Conservation (phyloP, 2,113 vertebrate genomes). For the Hydrolagus affinis region DNA sequence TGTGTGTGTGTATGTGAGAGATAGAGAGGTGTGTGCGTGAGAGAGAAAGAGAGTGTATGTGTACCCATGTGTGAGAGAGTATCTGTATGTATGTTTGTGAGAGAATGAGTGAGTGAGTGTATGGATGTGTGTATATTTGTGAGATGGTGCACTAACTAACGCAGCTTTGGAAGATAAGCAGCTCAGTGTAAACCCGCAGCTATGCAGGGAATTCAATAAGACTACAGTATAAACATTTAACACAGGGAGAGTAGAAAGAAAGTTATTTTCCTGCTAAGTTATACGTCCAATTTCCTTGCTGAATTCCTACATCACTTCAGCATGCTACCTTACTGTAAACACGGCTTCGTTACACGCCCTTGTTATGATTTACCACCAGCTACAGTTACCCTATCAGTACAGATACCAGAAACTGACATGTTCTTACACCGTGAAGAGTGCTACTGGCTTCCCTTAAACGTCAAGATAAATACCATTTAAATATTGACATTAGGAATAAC, state of each 20-base stretch:
- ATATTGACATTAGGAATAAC: background rate
- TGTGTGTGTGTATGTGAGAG: background rate
- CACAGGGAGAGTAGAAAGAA: background rate
- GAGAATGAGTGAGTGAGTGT: too few relatives aligned
- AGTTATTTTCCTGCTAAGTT: background rate
- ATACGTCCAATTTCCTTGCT: background rate
- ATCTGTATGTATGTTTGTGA: background rate
- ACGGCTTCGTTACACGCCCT: background rate
- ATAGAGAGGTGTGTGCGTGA: too few relatives aligned
- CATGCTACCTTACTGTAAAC: background rate
- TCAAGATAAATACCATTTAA: slow-evolving; percentile 16
- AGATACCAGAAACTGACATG: background rate
- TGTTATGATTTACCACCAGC: background rate
- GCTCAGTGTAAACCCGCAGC: too few relatives aligned
- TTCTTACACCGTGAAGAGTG: background rate
- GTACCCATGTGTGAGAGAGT: background rate
- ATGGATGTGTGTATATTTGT: background rate
- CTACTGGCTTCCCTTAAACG: slow-evolving; percentile 1
- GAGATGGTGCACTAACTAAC: background rate
- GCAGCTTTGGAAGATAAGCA: slow-evolving; percentile 17
- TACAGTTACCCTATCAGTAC: background rate
- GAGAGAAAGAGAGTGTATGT: background rate
- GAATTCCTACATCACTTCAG: slow-evolving; percentile 4
- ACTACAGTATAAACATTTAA: background rate
- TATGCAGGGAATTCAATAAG: background rate